Percentiles rank a stretch among this genome's conserved stretches.
phyloP scores from a whole-genome alignment of 2,113 vertebrate species.

The Amphilophus citrinellus region DNA sequence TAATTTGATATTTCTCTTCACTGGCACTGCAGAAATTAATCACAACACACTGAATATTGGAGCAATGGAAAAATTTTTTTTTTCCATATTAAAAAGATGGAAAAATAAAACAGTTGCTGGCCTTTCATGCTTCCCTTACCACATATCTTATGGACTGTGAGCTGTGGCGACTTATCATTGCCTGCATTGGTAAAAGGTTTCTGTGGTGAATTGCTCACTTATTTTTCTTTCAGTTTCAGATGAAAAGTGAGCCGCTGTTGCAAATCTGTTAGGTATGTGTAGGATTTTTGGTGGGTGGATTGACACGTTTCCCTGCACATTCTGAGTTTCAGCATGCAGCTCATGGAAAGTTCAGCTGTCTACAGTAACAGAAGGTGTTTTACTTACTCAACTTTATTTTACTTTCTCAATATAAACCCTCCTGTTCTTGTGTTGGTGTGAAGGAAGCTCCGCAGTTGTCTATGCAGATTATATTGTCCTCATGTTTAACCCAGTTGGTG shows the following conservation, averaged over 20 bases:
- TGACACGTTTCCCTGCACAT: background rate
- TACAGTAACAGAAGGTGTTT: background rate
- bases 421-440: background rate
- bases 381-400: background rate
- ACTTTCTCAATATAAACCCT: background rate
- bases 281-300: background rate
- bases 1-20: slow-evolving; percentile 39
- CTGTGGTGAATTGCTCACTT: background rate
- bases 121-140: slow-evolving; percentile 22
- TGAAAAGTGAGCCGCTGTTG: slow-evolving; percentile 2
- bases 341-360: background rate
- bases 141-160: slow-evolving; percentile 3
- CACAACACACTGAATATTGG: slow-evolving; percentile 8
- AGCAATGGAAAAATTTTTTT: slow-evolving; percentile 20
- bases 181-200: background rate
- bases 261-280: background rate
- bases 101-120: slow-evolving; percentile 25
- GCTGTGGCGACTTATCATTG: background rate
- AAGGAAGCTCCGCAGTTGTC: too few relatives aligned
- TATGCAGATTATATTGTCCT: too few relatives aligned
- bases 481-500: too few relatives aligned
- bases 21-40: slow-evolving; percentile 18
- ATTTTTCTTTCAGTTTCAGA: slow-evolving; percentile 10
- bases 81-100: background rate
- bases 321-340: background rate